phyloP scores from a whole-genome alignment of 1,140 invertebrate species.

The Nasonia giraulti region DNA sequence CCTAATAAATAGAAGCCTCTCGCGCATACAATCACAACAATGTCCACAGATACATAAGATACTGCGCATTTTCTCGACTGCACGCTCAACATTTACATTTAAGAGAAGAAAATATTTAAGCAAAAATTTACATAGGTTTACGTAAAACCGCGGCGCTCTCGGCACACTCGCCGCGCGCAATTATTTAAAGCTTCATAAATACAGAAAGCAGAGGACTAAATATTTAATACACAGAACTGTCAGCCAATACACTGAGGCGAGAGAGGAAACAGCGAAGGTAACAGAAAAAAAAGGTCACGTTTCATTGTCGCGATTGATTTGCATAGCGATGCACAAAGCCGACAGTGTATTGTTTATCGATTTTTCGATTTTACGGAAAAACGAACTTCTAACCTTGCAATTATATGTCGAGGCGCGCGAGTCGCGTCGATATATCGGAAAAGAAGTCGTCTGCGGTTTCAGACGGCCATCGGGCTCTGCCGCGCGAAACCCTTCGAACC shows the following conservation, averaged over 20 bases:
- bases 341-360: not conserved
- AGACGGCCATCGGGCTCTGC: constrained; percentile 33
- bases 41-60: too few species aligned
- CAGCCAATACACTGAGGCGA: too few species aligned
- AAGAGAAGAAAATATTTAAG: not conserved
- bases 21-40: too few species aligned
- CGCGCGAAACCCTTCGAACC: constrained; percentile 32
- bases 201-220: not conserved
- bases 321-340: not conserved
- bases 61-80: not conserved
- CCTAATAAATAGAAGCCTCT: too few species aligned
- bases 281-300: not conserved
- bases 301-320: not conserved
- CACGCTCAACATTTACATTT: not conserved
- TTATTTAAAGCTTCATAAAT: too few species aligned
- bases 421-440: constrained; percentile 26
- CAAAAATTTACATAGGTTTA: not conserved
- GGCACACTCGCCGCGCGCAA: too few species aligned
- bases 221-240: not conserved
- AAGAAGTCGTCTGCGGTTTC: constrained; percentile 42
- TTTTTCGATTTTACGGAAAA: constrained; percentile 43
- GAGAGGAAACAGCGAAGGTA: too few species aligned
- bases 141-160: not conserved
- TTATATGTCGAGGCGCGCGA: constrained; percentile 28
- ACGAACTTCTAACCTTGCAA: constrained; percentile 42